These are phyloP conservation scores for Ptyas mucosa DNA, from an alignment of 2,113 vertebrate genomes.

Conservation along the genomic window DNA sequence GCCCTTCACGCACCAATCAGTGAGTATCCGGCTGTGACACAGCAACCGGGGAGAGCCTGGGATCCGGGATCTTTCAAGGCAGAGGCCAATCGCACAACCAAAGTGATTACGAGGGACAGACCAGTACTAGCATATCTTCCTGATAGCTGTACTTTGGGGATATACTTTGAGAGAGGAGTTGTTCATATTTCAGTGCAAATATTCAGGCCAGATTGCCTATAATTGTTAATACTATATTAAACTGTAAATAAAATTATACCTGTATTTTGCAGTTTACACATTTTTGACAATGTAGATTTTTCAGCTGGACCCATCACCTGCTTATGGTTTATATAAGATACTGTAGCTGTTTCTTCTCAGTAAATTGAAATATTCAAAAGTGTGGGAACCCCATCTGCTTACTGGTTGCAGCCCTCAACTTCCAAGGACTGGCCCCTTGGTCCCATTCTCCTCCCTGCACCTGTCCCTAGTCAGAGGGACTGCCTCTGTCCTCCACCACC, in stretches of 20 bases:
- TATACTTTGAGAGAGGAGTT: too few species aligned
- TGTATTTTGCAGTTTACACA: neutral
- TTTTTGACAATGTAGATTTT: neutral
- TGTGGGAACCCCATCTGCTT: neutral
- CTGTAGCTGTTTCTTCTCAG: neutral
- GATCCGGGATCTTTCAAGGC: neutral
- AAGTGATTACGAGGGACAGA: neutral
- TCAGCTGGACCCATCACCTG: neutral
- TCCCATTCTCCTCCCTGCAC: neutral
- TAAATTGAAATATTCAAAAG: neutral
- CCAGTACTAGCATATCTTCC: neutral
- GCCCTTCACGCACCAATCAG: conserved; percentile 96
- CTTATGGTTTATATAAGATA: neutral
- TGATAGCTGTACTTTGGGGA: neutral
- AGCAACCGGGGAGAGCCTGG: rapidly evolving
- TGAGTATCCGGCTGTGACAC: conserved; percentile 70
- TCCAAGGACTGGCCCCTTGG: neutral
- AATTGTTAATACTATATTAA: neutral
- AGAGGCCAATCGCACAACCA: neutral
- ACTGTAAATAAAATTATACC: neutral
- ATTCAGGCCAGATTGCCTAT: neutral
- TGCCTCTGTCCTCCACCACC: too few species aligned
- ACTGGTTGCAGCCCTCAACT: neutral
- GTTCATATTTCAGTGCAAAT: neutral
- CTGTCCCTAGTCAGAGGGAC: too few species aligned